Evolutionary conservation across 2,888 invertebrate species (phyloP).

Genomic region (Atethmia centrago): DNA sequence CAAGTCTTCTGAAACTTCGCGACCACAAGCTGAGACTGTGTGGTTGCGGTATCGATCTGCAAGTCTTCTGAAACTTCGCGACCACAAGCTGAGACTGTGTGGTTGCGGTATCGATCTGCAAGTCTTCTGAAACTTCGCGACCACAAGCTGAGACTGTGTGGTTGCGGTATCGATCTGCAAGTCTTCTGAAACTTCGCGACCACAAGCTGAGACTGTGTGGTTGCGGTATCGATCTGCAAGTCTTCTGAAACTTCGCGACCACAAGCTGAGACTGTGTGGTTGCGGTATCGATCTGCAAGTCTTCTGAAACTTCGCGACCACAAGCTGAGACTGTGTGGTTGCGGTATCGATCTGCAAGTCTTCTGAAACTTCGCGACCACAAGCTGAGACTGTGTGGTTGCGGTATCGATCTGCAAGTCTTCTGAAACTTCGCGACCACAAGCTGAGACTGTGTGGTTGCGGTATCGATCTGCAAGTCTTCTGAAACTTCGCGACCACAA

Average conservation of each 20-base stretch:
- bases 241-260: constrained; percentile 30
- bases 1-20: constrained; percentile 27
- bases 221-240: constrained; percentile 19
- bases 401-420: constrained; percentile 19
- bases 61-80: constrained; percentile 28
- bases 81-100: constrained; percentile 8
- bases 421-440: constrained; percentile 29
- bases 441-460: constrained; percentile 20
- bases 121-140: constrained; percentile 28
- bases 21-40: constrained; percentile 8
- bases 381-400: constrained; percentile 19
- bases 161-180: constrained; percentile 27
- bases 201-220: constrained; percentile 21
- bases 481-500: constrained; percentile 34
- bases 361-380: constrained; percentile 30
- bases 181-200: constrained; percentile 27
- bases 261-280: constrained; percentile 21
- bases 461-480: constrained; percentile 20
- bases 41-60: constrained; percentile 26
- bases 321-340: constrained; percentile 22
- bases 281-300: constrained; percentile 17
- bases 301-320: constrained; percentile 29
- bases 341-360: constrained; percentile 17
- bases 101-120: constrained; percentile 28
- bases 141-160: constrained; percentile 10